Conservation (phyloP, 2,888 invertebrate species). For the Hydrotaea diabolus region DNA sequence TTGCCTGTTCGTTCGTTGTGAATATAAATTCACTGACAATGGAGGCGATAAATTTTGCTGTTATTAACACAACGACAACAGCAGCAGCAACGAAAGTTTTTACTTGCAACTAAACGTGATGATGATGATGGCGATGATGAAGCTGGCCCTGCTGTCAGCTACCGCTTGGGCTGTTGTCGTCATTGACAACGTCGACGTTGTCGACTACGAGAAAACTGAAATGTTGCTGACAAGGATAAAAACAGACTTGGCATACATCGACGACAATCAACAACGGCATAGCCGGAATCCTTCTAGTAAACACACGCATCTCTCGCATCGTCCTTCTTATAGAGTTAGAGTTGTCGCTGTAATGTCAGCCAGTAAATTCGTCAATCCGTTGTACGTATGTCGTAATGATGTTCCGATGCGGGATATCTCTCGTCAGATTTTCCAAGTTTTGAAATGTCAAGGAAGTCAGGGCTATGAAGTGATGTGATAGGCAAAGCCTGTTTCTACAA, state of each 20-base stretch:
- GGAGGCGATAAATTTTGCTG: constrained; percentile 51
- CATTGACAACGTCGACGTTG: constrained; percentile 20
- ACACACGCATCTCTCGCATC: no score
- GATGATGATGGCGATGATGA: no score
- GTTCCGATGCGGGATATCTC: not conserved
- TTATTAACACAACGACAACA: constrained; percentile 29
- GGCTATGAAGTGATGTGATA: no score
- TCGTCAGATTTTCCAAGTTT: no score
- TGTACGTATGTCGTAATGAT: not conserved
- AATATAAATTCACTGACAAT: constrained; percentile 57
- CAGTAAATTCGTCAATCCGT: constrained; percentile 38
- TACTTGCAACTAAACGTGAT: not conserved
- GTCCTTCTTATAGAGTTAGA: not conserved
- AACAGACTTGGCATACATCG: not conserved
- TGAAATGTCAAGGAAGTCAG: no score
- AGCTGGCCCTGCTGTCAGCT: constrained; percentile 7
- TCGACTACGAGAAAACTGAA: no score
- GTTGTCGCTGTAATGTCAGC: not conserved
- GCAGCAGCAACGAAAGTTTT: not conserved
- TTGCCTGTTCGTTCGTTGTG: constrained; percentile 57
- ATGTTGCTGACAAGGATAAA: constrained; percentile 26
- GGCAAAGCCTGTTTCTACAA: no score
- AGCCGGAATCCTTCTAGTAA: no score
- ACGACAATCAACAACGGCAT: not conserved
- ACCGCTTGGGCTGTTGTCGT: constrained; percentile 2